Evolutionary conservation across 1,140 invertebrate species (phyloP).

Genomic region (Solenopsis fugax): DNA sequence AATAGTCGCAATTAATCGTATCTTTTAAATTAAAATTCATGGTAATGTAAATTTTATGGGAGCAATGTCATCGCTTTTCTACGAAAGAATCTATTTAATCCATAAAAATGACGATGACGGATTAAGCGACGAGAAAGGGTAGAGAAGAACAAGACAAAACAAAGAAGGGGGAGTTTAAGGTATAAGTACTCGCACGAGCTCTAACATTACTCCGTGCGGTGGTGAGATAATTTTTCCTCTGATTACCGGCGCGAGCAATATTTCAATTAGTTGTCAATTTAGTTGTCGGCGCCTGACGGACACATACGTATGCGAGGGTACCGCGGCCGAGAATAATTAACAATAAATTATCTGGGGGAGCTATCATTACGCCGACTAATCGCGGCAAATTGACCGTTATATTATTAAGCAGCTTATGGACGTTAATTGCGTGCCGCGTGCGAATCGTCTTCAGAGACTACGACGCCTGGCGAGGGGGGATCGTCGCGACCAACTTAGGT

Average conservation of each 20-base stretch:
- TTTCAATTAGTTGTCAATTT: constrained; percentile 85
- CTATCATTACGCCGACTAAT: constrained; percentile 83
- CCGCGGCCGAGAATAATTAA: constrained; percentile 81
- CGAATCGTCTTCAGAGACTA: constrained; percentile 74
- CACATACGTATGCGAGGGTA: constrained; percentile 63
- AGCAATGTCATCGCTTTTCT: constrained; percentile 58
- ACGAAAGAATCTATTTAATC: constrained; percentile 41
- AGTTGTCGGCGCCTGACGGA: constrained; percentile 82
- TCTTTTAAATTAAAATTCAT: constrained; percentile 59
- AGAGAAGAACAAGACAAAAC: background rate
- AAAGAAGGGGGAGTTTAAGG: constrained; percentile 61
- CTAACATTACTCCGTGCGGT: constrained; percentile 60
- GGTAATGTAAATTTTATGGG: too few species aligned
- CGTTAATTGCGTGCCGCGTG: constrained; percentile 79
- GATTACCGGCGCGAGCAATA: constrained; percentile 80
- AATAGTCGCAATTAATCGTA: constrained; percentile 53
- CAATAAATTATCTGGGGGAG: constrained; percentile 82
- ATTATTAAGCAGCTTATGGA: constrained; percentile 82
- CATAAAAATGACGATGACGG: background rate
- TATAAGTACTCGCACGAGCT: constrained; percentile 67
- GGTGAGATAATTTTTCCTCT: constrained; percentile 75
- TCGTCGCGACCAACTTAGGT: constrained; percentile 46
- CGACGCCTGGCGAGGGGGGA: constrained; percentile 48
- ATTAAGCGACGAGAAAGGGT: constrained; percentile 22
- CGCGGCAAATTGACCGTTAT: constrained; percentile 84